Evolutionary conservation across 2,888 invertebrate genomes (phyloP).

Genomic region (Ceriagrion tenellum): DNA sequence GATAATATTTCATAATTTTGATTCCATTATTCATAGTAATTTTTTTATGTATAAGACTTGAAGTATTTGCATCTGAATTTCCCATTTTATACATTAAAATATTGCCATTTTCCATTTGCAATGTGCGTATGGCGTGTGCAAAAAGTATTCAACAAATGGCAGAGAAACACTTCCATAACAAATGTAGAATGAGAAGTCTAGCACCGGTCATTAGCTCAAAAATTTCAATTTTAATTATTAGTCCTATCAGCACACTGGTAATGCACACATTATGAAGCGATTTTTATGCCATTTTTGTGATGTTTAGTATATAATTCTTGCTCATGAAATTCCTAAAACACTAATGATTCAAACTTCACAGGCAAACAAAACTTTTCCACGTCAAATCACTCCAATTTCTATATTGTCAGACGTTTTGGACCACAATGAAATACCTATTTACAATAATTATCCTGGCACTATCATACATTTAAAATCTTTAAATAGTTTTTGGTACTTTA

Average conservation of each 20-base stretch:
- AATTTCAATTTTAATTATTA: conserved; percentile 35
- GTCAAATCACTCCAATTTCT: conserved; percentile 47
- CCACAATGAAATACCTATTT: conserved; percentile 66
- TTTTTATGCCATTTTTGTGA: conserved; percentile 19
- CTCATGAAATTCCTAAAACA: conserved; percentile 53
- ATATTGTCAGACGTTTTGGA: conserved; percentile 62
- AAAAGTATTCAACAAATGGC: conserved; percentile 51
- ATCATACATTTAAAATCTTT: conserved; percentile 46
- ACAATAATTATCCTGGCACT: conserved; percentile 53
- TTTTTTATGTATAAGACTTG: conserved; percentile 28
- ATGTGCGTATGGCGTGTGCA: conserved; percentile 53
- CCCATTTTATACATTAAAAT: conserved; percentile 40
- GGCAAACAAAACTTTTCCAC: conserved; percentile 52
- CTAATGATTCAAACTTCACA: conserved; percentile 40
- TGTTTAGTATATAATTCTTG: conserved; percentile 44
- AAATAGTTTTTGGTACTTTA: conserved; percentile 61
- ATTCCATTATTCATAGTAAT: conserved; percentile 9
- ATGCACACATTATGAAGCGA: conserved; percentile 63
- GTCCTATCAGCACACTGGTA: conserved; percentile 51
- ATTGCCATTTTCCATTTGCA: conserved; percentile 58
- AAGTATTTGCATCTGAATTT: conserved; percentile 52
- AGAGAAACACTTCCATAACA: conserved; percentile 21
- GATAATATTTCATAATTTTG: background rate
- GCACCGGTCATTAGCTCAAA: conserved; percentile 55
- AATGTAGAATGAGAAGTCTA: conserved; percentile 37